These are phyloP conservation scores for Seira musarum DNA, from an alignment of 2,888 invertebrate genomes.

Conservation along the genomic window DNA sequence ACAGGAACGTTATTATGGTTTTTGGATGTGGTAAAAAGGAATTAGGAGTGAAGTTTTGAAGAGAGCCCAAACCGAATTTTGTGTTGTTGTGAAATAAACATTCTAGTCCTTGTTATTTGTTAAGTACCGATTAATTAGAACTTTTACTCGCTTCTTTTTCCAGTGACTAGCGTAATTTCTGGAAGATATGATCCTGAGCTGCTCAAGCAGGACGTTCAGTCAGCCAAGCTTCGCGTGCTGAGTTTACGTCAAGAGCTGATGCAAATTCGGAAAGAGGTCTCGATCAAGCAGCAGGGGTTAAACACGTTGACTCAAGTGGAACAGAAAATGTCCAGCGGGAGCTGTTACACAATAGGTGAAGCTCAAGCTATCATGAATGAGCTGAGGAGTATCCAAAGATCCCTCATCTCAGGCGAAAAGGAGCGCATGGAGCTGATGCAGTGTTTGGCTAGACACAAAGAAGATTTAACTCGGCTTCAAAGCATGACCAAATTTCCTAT, in stretches of 20 bases:
- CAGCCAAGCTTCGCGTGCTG: constrained; percentile 90
- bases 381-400: constrained; percentile 92
- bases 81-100: not conserved
- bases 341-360: constrained; percentile 93
- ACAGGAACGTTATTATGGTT: too few relatives aligned
- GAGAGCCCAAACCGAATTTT: not conserved
- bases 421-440: constrained; percentile 96
- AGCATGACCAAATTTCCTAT: constrained; percentile 79
- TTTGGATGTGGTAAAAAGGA: not conserved
- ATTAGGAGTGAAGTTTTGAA: too few relatives aligned
- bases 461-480: constrained; percentile 90
- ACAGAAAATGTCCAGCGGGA: constrained; percentile 87
- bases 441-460: constrained; percentile 92
- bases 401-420: constrained; percentile 91
- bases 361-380: constrained; percentile 97
- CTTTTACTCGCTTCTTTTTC: constrained; percentile 31
- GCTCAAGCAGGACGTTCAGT: constrained; percentile 90
- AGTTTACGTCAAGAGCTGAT: constrained; percentile 90
- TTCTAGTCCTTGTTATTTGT: not conserved
- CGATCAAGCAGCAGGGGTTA: constrained; percentile 92
- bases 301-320: constrained; percentile 92
- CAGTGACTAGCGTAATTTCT: constrained; percentile 87
- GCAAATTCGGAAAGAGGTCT: constrained; percentile 93
- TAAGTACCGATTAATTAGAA: constrained; percentile 51
- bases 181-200: constrained; percentile 96